phyloP scores from a whole-genome alignment of 2,888 invertebrate species.

The Agriopis leucophaearia region DNA sequence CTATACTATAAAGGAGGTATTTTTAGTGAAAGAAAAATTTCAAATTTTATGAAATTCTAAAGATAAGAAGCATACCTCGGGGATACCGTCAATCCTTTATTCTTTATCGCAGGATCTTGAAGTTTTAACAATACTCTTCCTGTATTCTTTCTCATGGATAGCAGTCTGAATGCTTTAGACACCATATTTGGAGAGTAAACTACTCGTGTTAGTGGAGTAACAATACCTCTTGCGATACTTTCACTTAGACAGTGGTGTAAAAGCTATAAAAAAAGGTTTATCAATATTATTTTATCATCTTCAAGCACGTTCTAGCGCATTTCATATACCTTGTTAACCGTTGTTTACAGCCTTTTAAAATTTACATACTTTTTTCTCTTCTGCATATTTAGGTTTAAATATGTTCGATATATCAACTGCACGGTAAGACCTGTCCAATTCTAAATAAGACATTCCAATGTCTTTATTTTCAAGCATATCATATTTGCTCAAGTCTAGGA shows the following conservation, averaged over 20 bases:
- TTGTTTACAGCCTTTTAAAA: not conserved
- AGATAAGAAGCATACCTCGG: not conserved
- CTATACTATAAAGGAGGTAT: no score
- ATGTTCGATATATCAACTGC: slow-evolving; percentile 41
- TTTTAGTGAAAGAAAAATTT: no score
- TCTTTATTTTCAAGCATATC: slow-evolving; percentile 32
- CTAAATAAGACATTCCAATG: slow-evolving; percentile 31
- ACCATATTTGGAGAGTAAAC: slow-evolving; percentile 88
- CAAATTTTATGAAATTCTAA: no score
- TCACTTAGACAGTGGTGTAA: slow-evolving; percentile 82
- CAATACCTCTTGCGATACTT: slow-evolving; percentile 77
- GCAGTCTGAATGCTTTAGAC: slow-evolving; percentile 88
- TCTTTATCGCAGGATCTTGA: slow-evolving; percentile 42
- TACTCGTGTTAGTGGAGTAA: slow-evolving; percentile 89
- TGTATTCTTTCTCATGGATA: slow-evolving; percentile 88
- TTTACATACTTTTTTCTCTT: slow-evolving; percentile 36
- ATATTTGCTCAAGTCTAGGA: slow-evolving; percentile 31
- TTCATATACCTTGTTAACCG: no score
- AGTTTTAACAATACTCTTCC: slow-evolving; percentile 55
- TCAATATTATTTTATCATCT: not conserved
- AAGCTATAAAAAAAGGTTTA: slow-evolving; percentile 66
- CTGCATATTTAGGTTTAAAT: slow-evolving; percentile 48
- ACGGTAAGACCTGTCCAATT: slow-evolving; percentile 13
- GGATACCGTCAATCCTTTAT: not conserved
- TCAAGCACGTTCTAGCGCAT: no score